These are phyloP conservation scores for Catharus ustulatus DNA, from an alignment of 2,797 vertebrate species.

Conservation along the genomic window DNA sequence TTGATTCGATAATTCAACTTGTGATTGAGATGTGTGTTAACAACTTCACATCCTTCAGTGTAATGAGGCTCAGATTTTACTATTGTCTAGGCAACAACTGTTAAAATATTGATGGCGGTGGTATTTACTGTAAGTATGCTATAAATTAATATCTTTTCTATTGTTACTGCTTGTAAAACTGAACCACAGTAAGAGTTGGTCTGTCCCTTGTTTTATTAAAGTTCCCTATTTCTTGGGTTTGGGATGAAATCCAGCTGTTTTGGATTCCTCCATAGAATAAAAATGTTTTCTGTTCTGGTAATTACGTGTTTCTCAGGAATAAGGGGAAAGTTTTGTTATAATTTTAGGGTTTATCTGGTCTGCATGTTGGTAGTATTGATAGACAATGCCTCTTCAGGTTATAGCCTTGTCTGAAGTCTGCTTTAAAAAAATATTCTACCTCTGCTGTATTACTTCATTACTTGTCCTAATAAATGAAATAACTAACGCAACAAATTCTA, in stretches of 20 bases:
- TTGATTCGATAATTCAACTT: neutral
- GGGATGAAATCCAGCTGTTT: neutral
- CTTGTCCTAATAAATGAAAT: neutral
- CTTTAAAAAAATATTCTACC: neutral
- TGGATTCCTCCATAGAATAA: neutral
- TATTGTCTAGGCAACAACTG: neutral
- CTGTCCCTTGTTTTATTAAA: neutral
- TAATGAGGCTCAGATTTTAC: neutral
- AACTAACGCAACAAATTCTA: neutral
- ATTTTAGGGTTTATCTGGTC: neutral
- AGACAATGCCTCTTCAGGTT: neutral
- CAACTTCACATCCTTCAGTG: neutral
- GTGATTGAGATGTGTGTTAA: neutral
- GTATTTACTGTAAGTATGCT: neutral
- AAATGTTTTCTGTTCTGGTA: neutral
- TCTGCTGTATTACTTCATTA: neutral
- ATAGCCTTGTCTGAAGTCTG: neutral
- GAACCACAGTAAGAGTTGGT: neutral
- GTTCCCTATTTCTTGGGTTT: neutral
- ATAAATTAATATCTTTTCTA: constrained; percentile 4
- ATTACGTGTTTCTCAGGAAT: neutral
- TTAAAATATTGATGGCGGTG: neutral
- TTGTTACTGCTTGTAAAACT: neutral
- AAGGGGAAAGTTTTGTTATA: neutral
- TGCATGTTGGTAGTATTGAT: neutral